These are phyloP conservation scores for Diaphora mendica DNA, from an alignment of 2,888 invertebrate species.

Conservation along the genomic window DNA sequence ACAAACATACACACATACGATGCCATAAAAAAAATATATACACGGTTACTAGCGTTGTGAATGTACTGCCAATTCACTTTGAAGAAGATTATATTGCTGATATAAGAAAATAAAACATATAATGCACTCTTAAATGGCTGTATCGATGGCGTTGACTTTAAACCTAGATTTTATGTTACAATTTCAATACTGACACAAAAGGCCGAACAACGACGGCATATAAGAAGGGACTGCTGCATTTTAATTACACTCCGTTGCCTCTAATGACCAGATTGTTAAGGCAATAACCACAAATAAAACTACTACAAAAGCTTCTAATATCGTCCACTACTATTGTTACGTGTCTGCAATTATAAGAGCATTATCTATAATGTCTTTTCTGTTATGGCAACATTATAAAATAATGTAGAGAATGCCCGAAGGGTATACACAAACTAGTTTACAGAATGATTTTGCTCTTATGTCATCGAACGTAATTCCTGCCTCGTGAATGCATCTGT, in stretches of 20 bases:
- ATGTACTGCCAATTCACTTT: too few relatives aligned
- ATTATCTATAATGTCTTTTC: slow-evolving; percentile 15
- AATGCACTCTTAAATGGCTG: too few relatives aligned
- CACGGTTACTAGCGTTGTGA: too few relatives aligned
- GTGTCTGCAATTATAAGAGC: neutral
- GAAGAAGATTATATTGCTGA: neutral
- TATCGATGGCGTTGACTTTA: neutral
- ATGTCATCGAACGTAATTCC: slow-evolving; percentile 46
- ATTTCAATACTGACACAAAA: neutral
- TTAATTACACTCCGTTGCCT: neutral
- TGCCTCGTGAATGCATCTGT: slow-evolving; percentile 35
- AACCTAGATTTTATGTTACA: neutral
- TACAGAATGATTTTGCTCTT: slow-evolving; percentile 41
- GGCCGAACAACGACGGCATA: neutral
- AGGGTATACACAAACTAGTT: slow-evolving; percentile 41
- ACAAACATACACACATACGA: too few relatives aligned
- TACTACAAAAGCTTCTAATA: neutral
- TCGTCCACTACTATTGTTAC: neutral
- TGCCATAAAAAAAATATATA: too few relatives aligned
- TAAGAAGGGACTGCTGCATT: neutral
- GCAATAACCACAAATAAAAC: neutral
- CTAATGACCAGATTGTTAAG: neutral
- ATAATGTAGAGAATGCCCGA: slow-evolving; percentile 16
- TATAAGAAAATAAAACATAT: neutral
- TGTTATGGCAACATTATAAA: slow-evolving; percentile 32